Evolutionary conservation across 2,797 vertebrate genomes (phyloP).

Genomic region (Glyptemys insculpta): DNA sequence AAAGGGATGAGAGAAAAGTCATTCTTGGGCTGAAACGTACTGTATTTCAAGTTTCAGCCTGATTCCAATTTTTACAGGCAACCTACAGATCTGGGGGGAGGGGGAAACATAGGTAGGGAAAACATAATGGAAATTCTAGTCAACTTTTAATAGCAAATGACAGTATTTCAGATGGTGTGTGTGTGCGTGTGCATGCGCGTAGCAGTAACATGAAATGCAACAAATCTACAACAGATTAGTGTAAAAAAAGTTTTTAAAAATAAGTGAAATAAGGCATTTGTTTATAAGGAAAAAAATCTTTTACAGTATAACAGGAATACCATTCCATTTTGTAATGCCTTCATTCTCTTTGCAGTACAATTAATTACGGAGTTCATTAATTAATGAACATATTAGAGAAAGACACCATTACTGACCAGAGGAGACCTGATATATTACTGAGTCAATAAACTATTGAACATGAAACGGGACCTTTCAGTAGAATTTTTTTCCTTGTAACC

Average conservation of each 20-base stretch:
- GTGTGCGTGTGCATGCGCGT: not conserved
- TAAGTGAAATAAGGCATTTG: not conserved
- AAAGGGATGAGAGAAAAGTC: not conserved
- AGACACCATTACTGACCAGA: conserved; percentile 75
- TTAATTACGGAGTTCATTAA: conserved; percentile 80
- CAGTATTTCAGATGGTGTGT: not conserved
- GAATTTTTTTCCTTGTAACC: conserved; percentile 63
- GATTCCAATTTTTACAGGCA: conserved; percentile 36
- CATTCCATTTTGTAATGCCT: conserved; percentile 27
- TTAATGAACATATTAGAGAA: conserved; percentile 81
- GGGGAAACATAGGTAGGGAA: not conserved
- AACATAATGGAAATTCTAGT: conserved; percentile 48
- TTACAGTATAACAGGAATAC: conserved; percentile 9
- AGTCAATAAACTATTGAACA: conserved; percentile 78
- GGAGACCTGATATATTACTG: conserved; percentile 75
- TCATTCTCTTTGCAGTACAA: conserved; percentile 40
- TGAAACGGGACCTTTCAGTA: conserved; percentile 75
- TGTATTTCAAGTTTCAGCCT: conserved; percentile 34
- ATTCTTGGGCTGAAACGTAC: not conserved
- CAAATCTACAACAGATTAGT: not conserved
- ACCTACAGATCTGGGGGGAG: conserved; percentile 16
- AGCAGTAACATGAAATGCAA: not conserved
- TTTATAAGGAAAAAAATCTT: not conserved
- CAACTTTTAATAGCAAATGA: conserved; percentile 19
- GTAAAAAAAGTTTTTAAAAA: not conserved